These are phyloP conservation scores for Diaphora mendica DNA, from an alignment of 2,888 invertebrate genomes.

Conservation along the genomic window DNA sequence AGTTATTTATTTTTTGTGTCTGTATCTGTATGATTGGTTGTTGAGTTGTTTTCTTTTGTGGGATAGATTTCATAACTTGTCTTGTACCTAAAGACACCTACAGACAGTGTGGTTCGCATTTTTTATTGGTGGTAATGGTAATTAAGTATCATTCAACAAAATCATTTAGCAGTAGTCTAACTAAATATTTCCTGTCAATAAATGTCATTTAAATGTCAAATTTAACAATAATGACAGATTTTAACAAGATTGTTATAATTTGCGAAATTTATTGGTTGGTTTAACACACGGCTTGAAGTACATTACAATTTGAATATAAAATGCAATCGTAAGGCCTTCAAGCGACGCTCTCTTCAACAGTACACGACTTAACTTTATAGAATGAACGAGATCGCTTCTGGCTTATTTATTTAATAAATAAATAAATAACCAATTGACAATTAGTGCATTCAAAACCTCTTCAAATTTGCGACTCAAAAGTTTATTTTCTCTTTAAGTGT, in stretches of 20 bases:
- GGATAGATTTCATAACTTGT: too few relatives aligned
- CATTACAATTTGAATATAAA: not conserved
- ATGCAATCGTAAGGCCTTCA: constrained; percentile 29
- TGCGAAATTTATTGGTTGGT: not conserved
- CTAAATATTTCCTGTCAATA: not conserved
- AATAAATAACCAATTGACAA: constrained; percentile 45
- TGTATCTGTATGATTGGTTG: not conserved
- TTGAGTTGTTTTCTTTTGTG: not conserved
- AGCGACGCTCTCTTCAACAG: constrained; percentile 30
- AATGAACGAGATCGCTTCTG: constrained; percentile 31
- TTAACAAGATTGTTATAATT: not conserved
- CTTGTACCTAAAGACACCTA: not conserved
- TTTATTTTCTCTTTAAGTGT: constrained; percentile 10
- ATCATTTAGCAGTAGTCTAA: not conserved
- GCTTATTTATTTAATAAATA: too few relatives aligned
- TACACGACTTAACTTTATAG: constrained; percentile 22
- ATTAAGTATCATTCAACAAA: not conserved
- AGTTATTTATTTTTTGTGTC: not conserved
- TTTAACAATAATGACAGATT: not conserved
- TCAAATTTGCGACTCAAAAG: constrained; percentile 1
- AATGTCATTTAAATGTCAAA: not conserved
- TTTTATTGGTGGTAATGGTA: too few relatives aligned
- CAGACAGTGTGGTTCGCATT: not conserved
- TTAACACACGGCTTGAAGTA: not conserved
- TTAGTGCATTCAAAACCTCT: constrained; percentile 27